These are phyloP conservation scores for Tragopan temminckii DNA, from an alignment of 2,797 vertebrate species.

Conservation along the genomic window DNA sequence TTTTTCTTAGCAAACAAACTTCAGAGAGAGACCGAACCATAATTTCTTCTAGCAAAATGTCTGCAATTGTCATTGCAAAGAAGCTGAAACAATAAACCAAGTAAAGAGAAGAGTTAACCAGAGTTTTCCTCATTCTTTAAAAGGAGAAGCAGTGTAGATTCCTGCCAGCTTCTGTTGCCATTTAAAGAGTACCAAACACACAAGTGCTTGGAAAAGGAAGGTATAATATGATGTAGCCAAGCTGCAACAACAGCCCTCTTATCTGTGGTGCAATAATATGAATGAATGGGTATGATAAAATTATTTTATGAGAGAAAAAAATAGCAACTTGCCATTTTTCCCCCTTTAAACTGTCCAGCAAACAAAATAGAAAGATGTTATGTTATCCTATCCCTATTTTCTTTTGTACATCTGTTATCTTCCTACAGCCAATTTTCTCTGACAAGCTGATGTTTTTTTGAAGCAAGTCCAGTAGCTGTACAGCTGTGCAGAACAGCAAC, in stretches of 20 bases:
- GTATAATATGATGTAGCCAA: background rate
- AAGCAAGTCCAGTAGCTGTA: conserved; percentile 59
- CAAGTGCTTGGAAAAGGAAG: background rate
- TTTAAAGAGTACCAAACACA: conserved; percentile 22
- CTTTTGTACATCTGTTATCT: conserved; percentile 71
- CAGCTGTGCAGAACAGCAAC: conserved; percentile 70
- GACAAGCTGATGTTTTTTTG: conserved; percentile 53
- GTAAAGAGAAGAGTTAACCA: conserved; percentile 50
- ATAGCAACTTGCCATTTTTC: background rate
- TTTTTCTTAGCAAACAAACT: conserved; percentile 2
- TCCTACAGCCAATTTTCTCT: conserved; percentile 45
- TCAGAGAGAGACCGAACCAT: background rate
- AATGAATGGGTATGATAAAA: conserved; percentile 17
- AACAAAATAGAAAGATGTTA: conserved; percentile 49
- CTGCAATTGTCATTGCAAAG: conserved; percentile 36
- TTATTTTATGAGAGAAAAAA: conserved; percentile 8
- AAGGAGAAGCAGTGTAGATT: background rate
- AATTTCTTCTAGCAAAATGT: conserved; percentile 12
- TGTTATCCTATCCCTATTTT: conserved; percentile 46
- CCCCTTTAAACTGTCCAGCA: conserved; percentile 19
- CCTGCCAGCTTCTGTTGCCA: conserved; percentile 22
- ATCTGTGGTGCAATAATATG: background rate
- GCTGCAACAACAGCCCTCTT: background rate
- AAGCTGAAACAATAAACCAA: conserved; percentile 42
- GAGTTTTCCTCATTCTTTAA: conserved; percentile 6